Conservation (phyloP, 2,113 vertebrate genomes). For the Pelecanus crispus region DNA sequence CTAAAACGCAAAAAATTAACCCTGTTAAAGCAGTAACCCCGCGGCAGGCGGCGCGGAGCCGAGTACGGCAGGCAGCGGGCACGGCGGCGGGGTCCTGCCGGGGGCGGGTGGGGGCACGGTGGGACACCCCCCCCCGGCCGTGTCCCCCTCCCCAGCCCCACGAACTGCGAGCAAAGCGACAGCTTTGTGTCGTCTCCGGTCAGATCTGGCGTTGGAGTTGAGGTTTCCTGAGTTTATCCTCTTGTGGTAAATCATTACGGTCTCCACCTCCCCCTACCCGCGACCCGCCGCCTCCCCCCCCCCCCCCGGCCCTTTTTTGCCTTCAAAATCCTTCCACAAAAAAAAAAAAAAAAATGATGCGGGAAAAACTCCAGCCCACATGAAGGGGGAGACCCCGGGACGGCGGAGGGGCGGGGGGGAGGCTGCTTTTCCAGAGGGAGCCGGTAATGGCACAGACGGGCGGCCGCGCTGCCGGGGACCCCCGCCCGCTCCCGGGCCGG, state of each 20-base stretch:
- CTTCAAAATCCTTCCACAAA: slow-evolving; percentile 24
- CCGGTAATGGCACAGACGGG: slow-evolving; percentile 7
- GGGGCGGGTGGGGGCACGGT: no score
- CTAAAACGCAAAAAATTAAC: neutral
- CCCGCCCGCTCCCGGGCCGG: neutral
- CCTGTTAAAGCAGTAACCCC: neutral
- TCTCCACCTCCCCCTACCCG: neutral
- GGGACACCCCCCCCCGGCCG: neutral
- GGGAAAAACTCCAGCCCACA: slow-evolving; percentile 59
- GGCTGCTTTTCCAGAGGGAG: neutral
- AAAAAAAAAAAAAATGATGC: neutral
- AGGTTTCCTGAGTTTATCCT: slow-evolving; percentile 46
- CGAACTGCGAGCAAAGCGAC: neutral
- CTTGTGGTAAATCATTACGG: slow-evolving; percentile 38
- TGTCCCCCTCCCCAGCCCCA: neutral
- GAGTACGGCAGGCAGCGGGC: neutral
- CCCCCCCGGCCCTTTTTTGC: neutral
- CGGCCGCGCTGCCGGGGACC: neutral
- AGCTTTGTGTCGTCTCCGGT: slow-evolving; percentile 19
- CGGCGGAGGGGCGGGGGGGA: neutral
- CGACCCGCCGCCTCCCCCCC: neutral
- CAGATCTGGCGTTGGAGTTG: slow-evolving; percentile 11
- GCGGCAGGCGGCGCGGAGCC: neutral
- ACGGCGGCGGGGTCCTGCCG: neutral
- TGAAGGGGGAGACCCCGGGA: slow-evolving; percentile 27